phyloP scores from a whole-genome alignment of 2,797 vertebrate genomes.

The Denticeps clupeoides region DNA sequence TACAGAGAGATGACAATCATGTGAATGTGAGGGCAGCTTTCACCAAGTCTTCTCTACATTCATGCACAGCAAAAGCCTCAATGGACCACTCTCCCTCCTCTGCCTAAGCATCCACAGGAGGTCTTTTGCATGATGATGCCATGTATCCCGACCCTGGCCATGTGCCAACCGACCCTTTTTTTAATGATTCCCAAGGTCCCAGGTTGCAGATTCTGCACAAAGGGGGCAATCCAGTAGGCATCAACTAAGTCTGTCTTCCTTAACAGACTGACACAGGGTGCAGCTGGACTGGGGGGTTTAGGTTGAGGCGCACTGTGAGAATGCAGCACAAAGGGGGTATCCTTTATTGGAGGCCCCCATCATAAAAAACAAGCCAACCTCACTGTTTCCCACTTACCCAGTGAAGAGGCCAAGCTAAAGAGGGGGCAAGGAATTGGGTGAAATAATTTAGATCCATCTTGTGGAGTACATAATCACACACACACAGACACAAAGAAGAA shows the following conservation, averaged over 20 bases:
- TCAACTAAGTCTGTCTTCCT: no score
- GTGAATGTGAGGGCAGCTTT: not conserved
- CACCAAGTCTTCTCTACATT: slow-evolving; percentile 5
- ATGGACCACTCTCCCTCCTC: not conserved
- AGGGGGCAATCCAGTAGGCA: no score
- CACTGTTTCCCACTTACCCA: slow-evolving; percentile 32
- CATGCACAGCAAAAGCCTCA: slow-evolving; percentile 7
- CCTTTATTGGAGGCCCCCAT: slow-evolving; percentile 25
- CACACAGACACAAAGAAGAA: slow-evolving; percentile 3
- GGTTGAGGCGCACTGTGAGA: slow-evolving; percentile 45
- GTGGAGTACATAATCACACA: slow-evolving; percentile 47
- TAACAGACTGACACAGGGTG: slow-evolving; percentile 39
- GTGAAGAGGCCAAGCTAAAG: slow-evolving; percentile 27
- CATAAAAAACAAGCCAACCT: slow-evolving; percentile 23
- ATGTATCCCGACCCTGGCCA: slow-evolving; percentile 29
- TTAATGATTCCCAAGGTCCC: no score
- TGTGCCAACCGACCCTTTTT: slow-evolving; percentile 21
- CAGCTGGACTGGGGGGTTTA: slow-evolving; percentile 44
- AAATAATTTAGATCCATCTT: slow-evolving; percentile 58
- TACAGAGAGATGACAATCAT: no score
- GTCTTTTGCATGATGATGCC: slow-evolving; percentile 15
- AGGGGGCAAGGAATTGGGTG: slow-evolving; percentile 53
- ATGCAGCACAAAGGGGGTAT: slow-evolving; percentile 39
- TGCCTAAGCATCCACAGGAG: not conserved
- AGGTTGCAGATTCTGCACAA: no score